Evolutionary conservation across 2,888 invertebrate species (phyloP).

Genomic region (Macaria notata): DNA sequence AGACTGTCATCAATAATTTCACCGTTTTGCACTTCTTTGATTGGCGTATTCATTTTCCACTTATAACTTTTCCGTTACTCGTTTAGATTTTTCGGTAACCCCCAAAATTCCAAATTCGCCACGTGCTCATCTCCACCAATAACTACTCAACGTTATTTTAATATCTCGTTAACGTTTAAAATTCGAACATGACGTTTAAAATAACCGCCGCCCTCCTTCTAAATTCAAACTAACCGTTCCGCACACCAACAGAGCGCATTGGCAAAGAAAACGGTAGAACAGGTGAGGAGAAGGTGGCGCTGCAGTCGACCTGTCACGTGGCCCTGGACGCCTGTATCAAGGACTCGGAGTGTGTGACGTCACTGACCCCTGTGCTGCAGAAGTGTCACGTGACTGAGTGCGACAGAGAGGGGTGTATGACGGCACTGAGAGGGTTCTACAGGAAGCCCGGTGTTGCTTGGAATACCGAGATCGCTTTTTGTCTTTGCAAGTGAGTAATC

Average conservation of each 20-base stretch:
- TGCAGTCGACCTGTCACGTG: slow-evolving; percentile 93
- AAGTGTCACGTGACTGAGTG: slow-evolving; percentile 89
- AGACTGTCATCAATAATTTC: too few species aligned
- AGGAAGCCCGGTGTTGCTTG: slow-evolving; percentile 89
- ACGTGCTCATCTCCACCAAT: too few species aligned
- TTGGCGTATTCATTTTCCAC: too few species aligned
- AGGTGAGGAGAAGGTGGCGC: slow-evolving; percentile 82
- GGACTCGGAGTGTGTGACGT: slow-evolving; percentile 89
- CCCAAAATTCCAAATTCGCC: too few species aligned
- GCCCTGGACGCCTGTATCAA: slow-evolving; percentile 92
- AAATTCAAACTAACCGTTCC: slow-evolving; percentile 48
- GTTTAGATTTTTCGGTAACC: too few species aligned
- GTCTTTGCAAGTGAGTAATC: slow-evolving; percentile 93
- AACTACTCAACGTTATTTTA: too few species aligned
- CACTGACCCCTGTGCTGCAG: slow-evolving; percentile 92
- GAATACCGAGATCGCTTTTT: slow-evolving; percentile 95
- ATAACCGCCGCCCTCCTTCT: slow-evolving; percentile 22
- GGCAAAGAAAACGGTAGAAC: slow-evolving; percentile 80
- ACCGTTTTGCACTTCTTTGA: too few species aligned
- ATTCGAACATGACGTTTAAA: too few species aligned
- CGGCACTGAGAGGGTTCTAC: slow-evolving; percentile 92
- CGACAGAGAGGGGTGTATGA: slow-evolving; percentile 93
- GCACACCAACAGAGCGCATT: slow-evolving; percentile 77
- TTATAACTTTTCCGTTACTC: too few species aligned
- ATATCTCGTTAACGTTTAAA: too few species aligned